Base-by-base conservation (phyloP, 2,113 vertebrate genomes). In the Phoenicopterus ruber region DNA sequence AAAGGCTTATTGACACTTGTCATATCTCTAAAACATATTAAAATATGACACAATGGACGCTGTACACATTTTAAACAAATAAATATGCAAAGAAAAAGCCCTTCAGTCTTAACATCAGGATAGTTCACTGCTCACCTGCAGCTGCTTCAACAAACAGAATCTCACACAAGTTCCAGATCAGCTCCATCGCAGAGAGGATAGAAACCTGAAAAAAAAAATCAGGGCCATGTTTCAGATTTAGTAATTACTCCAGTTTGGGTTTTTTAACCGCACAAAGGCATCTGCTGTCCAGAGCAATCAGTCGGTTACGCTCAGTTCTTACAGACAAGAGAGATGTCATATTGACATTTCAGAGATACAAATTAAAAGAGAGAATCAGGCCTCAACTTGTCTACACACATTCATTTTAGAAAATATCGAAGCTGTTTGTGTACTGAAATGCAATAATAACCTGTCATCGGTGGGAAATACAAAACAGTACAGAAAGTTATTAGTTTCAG, bases 121-220 rank as follows among this genome's bases (percentile, higher is more conserved):
- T 2, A 77, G 36, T 46, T 57, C 76, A 57, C 7, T 15, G 38
- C 96, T 96, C 65, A 99, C 99, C 99, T 97, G 98, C 98, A 79
- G 99, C 99, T 66, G 99, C 98, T 82, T 99, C 99, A 34, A 99
- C 99, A 95, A 99, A 99, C 52, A 99, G 98, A 79, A 99, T 99
- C 97, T 99, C 99, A 97, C 99, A 99, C 24, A 99, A 98, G 95
- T 99, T 99, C 99, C 99, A 99, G 95, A 99, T 99, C 84, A 99
- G 98, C 94, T 99, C 99, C 85, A 99, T 98, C 2, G 99, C 99
- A 92, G 99, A 98, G 69, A 99, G 98, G 97, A 99, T 99, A 26
- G 99, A 99, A 67, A 99, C 98, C 99, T 99, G 85, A 7, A 47
- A 79, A 7, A 47, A 79, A 61, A 84, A 69, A 73, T 69, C 44